Percentiles rank a stretch among this genome's conserved stretches.
These are phyloP conservation scores for Lithosia quadra DNA, from an alignment of 2,888 invertebrate genomes.

Conservation along the genomic window DNA sequence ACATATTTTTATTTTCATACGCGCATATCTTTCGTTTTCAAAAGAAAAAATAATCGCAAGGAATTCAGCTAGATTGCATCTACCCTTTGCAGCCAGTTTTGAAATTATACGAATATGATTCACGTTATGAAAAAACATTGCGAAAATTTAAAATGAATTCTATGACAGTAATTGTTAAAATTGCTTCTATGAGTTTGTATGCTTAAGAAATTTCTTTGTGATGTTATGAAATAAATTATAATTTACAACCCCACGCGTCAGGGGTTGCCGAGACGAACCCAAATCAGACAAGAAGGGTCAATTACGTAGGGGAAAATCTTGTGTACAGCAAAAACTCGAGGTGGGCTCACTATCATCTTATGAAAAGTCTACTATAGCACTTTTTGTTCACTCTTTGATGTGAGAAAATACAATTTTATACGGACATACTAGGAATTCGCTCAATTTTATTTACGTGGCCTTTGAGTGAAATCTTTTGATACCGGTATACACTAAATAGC, in stretches of 20 bases:
- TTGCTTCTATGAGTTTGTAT: slow-evolving; percentile 46
- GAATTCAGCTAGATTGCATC: slow-evolving; percentile 17
- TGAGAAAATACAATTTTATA: slow-evolving; percentile 49
- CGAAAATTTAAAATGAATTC: slow-evolving; percentile 49
- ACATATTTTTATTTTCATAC: slow-evolving; percentile 65
- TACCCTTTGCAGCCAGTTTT: background rate
- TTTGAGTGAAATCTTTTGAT: slow-evolving; percentile 28
- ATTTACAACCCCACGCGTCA: slow-evolving; percentile 65
- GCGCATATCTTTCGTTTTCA: slow-evolving; percentile 48
- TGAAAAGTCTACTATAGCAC: slow-evolving; percentile 51
- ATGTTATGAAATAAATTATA: slow-evolving; percentile 69
- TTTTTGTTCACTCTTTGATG: slow-evolving; percentile 55
- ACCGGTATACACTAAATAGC: background rate
- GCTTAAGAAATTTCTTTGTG: slow-evolving; percentile 47
- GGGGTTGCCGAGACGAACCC: slow-evolving; percentile 57
- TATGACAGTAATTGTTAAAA: slow-evolving; percentile 53
- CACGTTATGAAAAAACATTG: slow-evolving; percentile 24
- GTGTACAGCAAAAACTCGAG: slow-evolving; percentile 50
- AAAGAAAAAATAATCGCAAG: slow-evolving; percentile 30
- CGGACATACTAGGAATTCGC: slow-evolving; percentile 38
- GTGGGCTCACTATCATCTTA: slow-evolving; percentile 54
- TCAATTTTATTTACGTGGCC: slow-evolving; percentile 40
- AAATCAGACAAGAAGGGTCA: slow-evolving; percentile 73
- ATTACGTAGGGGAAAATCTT: slow-evolving; percentile 56
- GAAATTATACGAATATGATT: slow-evolving; percentile 10